Percentiles rank a stretch among this genome's conserved stretches.
These are phyloP conservation scores for Cyanistes caeruleus DNA, from an alignment of 2,113 vertebrate species.

Conservation along the genomic window DNA sequence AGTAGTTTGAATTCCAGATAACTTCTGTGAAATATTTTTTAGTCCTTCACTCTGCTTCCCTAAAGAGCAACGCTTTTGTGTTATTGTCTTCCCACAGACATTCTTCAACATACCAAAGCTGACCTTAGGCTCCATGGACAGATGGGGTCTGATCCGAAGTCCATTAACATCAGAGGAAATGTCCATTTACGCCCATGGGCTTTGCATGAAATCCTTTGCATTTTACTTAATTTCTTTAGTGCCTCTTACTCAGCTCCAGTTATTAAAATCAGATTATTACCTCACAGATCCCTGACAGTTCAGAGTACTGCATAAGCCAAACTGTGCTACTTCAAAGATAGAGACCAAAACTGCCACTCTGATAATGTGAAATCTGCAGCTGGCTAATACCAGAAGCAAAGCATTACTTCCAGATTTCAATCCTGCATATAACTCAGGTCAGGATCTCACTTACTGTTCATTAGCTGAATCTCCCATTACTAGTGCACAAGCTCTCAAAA, in stretches of 20 bases:
- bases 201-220: constrained; percentile 34
- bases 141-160: constrained; percentile 15
- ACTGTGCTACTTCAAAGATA: background rate
- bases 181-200: background rate
- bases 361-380: background rate
- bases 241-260: constrained; percentile 16
- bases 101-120: constrained; percentile 16
- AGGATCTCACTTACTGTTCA: background rate
- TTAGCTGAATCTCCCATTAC: background rate
- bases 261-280: constrained; percentile 58
- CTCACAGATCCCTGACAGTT: background rate
- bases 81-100: background rate
- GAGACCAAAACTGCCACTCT: background rate
- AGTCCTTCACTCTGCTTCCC: background rate
- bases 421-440: background rate
- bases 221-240: constrained; percentile 50
- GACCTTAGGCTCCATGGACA: constrained; percentile 1
- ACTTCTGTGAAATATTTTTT: background rate
- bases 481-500: background rate
- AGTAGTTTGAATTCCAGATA: background rate
- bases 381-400: background rate
- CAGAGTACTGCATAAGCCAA: background rate
- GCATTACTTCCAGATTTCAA: background rate
- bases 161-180: constrained; percentile 35
- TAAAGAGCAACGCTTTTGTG: background rate